Percentiles rank a stretch among this genome's conserved stretches.
These are phyloP conservation scores for Eupeodes luniger DNA, from an alignment of 2,888 invertebrate species.

Conservation along the genomic window DNA sequence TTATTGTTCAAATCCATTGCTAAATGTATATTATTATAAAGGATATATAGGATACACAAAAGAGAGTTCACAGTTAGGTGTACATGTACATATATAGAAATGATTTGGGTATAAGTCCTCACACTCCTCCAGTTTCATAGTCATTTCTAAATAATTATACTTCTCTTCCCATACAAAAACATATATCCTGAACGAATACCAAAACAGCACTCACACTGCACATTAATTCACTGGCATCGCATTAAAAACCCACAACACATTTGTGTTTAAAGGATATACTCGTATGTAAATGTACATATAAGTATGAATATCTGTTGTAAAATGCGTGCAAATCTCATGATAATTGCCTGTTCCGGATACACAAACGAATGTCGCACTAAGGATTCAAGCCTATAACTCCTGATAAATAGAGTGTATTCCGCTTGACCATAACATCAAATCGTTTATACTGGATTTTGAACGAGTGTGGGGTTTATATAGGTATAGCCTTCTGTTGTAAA, in stretches of 20 bases:
- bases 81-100: neutral
- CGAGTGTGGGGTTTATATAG: too few relatives aligned
- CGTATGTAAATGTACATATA: neutral
- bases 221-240: constrained; percentile 50
- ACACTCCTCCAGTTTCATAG: neutral
- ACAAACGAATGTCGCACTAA: constrained; percentile 19
- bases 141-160: neutral
- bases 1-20: neutral
- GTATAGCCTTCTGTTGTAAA: constrained; percentile 28
- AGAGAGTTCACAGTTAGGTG: neutral
- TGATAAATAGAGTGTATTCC: constrained; percentile 57
- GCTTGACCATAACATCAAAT: constrained; percentile 41
- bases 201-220: neutral
- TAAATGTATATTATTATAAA: neutral
- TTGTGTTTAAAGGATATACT: constrained; percentile 18
- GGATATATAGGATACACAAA: neutral
- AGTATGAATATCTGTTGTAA: constrained; percentile 28
- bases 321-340: constrained; percentile 67
- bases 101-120: neutral
- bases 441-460: neutral
- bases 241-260: constrained; percentile 64
- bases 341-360: constrained; percentile 49
- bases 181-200: neutral
- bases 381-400: constrained; percentile 48
- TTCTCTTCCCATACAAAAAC: neutral